Evolutionary conservation across 2,113 vertebrate genomes (phyloP).

Genomic region (Hystrix cristata): DNA sequence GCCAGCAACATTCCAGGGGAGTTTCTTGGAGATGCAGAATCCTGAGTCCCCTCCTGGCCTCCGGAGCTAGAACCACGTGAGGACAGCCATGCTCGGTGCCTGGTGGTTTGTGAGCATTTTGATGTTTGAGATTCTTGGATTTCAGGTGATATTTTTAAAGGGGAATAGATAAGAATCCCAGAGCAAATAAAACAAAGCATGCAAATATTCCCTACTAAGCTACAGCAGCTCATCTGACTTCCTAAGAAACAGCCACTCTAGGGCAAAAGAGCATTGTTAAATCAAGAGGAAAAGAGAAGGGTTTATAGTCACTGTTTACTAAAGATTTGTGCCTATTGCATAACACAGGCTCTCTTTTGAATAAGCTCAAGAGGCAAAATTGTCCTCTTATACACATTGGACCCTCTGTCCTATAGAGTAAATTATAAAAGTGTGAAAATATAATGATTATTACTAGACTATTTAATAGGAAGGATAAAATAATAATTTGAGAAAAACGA

Average conservation of each 20-base stretch:
- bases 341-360: background rate
- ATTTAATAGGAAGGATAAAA: conserved; percentile 77
- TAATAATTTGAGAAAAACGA: conserved; percentile 72
- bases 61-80: background rate
- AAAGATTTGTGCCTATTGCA: background rate
- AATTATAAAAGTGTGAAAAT: conserved; percentile 58
- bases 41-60: background rate
- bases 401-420: background rate
- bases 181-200: background rate
- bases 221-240: background rate
- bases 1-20: background rate
- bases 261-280: conserved; percentile 49
- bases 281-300: conserved; percentile 9
- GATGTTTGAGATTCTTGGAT: background rate
- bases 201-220: background rate
- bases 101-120: background rate
- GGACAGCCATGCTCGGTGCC: rapidly evolving
- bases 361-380: background rate
- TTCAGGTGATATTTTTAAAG: conserved; percentile 48
- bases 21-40: background rate
- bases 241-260: background rate
- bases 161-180: background rate
- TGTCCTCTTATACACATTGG: background rate
- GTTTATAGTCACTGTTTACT: background rate
- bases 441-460: conserved; percentile 63